A percentile compares a stretch with the other conserved stretches of the same genome.
Conservation (phyloP, 2,888 invertebrate genomes). For the Meghimatium bilineatum region DNA sequence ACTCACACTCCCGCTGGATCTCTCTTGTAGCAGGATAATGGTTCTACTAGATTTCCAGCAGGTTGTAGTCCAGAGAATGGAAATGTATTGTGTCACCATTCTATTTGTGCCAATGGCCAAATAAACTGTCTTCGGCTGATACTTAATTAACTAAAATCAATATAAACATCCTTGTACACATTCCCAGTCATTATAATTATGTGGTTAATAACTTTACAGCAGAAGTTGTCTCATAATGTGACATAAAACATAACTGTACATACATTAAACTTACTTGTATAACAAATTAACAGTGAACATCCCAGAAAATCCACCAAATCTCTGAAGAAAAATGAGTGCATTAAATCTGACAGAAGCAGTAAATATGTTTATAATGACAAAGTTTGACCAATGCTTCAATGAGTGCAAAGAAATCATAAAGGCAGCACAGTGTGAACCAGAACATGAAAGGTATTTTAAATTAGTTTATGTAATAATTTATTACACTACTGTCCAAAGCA, state of each 20-base stretch:
- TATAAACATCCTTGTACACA: too few species aligned
- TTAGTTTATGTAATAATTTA: neutral
- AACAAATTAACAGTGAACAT: neutral
- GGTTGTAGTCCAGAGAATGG: too few species aligned
- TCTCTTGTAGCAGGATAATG: too few species aligned
- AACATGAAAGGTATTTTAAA: slow-evolving; percentile 41
- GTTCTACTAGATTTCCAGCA: too few species aligned
- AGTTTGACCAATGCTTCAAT: slow-evolving; percentile 40
- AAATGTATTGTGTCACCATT: too few species aligned
- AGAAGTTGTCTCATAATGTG: neutral
- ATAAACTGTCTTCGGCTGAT: too few species aligned
- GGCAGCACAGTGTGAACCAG: slow-evolving; percentile 38
- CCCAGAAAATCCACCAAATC: neutral
- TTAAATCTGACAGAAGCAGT: slow-evolving; percentile 33
- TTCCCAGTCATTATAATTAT: too few species aligned
- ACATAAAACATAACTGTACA: neutral
- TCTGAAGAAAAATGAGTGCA: neutral
- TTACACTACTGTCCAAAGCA: neutral
- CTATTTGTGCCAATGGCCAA: too few species aligned
- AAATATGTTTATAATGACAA: slow-evolving; percentile 45
- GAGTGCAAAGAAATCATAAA: slow-evolving; percentile 32
- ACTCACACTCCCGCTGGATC: too few species aligned
- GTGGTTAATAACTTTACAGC: neutral
- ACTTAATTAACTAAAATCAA: too few species aligned
- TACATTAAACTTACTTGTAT: too few species aligned